These are phyloP conservation scores for Lordiphosa fenestrarum DNA, from an alignment of 2,888 invertebrate species.

Conservation along the genomic window DNA sequence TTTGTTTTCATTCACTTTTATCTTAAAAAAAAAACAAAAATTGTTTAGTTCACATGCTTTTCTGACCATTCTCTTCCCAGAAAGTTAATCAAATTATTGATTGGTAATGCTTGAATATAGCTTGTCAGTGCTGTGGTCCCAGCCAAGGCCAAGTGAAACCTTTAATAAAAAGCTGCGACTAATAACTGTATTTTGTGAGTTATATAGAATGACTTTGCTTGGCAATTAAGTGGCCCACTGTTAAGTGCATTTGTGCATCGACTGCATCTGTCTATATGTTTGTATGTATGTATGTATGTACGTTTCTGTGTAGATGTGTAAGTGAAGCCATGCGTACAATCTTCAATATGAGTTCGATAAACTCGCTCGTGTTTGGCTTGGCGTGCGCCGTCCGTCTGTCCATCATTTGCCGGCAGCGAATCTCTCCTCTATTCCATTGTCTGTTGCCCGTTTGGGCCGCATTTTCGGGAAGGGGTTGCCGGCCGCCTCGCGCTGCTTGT, in stretches of 20 bases:
- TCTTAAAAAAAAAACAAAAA: background rate
- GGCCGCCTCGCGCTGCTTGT: conserved; percentile 3
- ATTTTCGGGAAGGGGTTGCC: conserved; percentile 6
- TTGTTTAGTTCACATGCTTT: background rate
- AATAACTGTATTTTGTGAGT: conserved; percentile 10
- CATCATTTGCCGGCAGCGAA: conserved; percentile 2
- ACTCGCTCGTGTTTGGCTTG: conserved; percentile 67
- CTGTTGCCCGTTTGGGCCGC: conserved; percentile 15
- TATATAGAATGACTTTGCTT: conserved; percentile 22
- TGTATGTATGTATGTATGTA: conserved; percentile 11
- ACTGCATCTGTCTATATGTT: conserved; percentile 11
- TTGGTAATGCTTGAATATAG: conserved; percentile 5
- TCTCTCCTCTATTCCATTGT: conserved; percentile 41
- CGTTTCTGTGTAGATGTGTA: conserved; percentile 12
- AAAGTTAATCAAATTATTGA: conserved; percentile 5
- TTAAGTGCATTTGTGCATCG: conserved; percentile 23
- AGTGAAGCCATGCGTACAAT: conserved; percentile 74
- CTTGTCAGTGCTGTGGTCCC: conserved; percentile 1
- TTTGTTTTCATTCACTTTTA: too few species aligned
- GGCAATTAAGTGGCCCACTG: conserved; percentile 33
- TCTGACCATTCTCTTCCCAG: conserved; percentile 6
- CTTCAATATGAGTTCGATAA: conserved; percentile 75
- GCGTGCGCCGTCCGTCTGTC: conserved; percentile 55
- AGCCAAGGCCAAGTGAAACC: conserved; percentile 4
- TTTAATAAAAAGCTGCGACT: conserved; percentile 8